Base-by-base conservation (phyloP, 2,888 invertebrate genomes). In the Agrotis puta region DNA sequence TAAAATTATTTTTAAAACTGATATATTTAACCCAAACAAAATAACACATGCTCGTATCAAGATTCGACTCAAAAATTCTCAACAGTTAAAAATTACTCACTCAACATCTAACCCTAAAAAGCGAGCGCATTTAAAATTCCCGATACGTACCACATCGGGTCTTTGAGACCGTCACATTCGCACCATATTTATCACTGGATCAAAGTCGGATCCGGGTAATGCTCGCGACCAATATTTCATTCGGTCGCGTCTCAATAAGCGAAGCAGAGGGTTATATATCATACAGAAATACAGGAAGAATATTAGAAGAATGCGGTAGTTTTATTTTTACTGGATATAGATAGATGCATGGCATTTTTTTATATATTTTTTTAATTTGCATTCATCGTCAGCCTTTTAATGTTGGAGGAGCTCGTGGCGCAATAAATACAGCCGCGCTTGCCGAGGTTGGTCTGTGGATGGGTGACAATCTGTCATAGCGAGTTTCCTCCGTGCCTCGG, bases 171-270 rank as follows among this genome's bases (percentile, higher is more conserved):
- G 88, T 84, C 88, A 86, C 91, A 90, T 90, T 89, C 91, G 81
- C 89, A 88, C 87, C 87, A 88, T 89, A 94, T 94, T 93, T 92
- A 94, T 94, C 94, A 94, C 90, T 88, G 93, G 94, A 92, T 94
- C 92, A 91, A 84, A 79, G 82, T 76, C 79, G 87, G 86, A 81
- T 86, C 81, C 77, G 82, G 85, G 72, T 85, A 85, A 85, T 85
- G 81, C 85, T 64, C 74, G 77, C 81, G 78, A 69, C 88, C 92
- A 87, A 94, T 94, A 94, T 93, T 88, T 94, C 93, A 94, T 92
- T 85, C 86, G 87, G 88, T 86, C 89, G 88, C 91, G 91, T 92
- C 93, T 93, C 92, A 91, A 93, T 93, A 91, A 89, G 89, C 71
- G 86, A 83, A 83, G 84, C 82, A 47, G 80, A 57, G 80, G 85